phyloP scores from a whole-genome alignment of 2,113 vertebrate species.

The Porphyrio hochstetteri region DNA sequence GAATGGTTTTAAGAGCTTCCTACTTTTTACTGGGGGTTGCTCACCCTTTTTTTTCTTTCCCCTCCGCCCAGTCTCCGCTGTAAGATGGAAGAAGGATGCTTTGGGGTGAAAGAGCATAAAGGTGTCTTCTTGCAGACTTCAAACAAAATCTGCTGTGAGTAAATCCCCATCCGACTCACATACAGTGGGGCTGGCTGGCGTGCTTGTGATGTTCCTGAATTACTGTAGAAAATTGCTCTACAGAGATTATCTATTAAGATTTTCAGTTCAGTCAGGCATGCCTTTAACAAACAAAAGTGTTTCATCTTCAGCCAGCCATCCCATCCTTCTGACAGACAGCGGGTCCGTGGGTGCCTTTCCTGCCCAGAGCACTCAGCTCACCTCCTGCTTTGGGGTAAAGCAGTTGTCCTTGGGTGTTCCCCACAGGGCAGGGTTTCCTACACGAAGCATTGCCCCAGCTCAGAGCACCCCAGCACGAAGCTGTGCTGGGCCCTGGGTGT shows the following conservation, averaged over 20 bases:
- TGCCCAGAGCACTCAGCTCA: not conserved
- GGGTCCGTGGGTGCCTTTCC: not conserved
- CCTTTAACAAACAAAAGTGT: not conserved
- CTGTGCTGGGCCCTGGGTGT: too few relatives aligned
- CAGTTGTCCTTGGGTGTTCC: not conserved
- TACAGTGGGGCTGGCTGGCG: not conserved
- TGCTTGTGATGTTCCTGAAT: constrained; percentile 45
- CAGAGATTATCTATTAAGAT: not conserved
- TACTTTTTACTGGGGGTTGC: not conserved
- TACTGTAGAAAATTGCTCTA: not conserved
- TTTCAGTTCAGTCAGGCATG: not conserved
- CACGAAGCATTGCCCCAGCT: too few relatives aligned
- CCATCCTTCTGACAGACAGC: not conserved
- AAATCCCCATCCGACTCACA: constrained; percentile 34
- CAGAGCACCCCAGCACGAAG: too few relatives aligned
- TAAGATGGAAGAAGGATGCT: not conserved
- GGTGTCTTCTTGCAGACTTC: constrained; percentile 25
- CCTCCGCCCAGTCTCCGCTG: not conserved
- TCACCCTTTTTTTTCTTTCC: not conserved
- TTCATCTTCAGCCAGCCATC: not conserved
- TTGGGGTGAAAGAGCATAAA: not conserved
- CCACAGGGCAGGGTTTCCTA: too few relatives aligned
- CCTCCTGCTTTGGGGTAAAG: not conserved
- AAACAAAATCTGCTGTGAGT: constrained; percentile 24
- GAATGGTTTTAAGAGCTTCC: not conserved